Evolutionary conservation across 1,140 invertebrate species (phyloP), one percentile per base, ranked within the genome.

Genomic region (Drosophila tropicalis): DNA sequence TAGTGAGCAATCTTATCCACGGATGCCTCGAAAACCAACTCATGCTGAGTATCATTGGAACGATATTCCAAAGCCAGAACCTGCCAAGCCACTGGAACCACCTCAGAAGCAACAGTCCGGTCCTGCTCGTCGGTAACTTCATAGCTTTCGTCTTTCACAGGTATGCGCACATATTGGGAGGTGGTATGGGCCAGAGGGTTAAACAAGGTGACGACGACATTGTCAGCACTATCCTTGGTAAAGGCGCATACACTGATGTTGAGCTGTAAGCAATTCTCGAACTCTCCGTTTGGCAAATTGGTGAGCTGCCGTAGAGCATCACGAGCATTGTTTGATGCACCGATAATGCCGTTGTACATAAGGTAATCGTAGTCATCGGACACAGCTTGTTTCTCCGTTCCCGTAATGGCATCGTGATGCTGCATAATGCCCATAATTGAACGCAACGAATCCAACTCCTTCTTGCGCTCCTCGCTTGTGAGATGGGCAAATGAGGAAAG

Each of bases 321-420:
- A 0, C 76, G 51, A 3, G 76, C 70, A 5, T 70, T 87, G 4
- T 72, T 36, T 17, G 69, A 51, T 2, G 72, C 78, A 17, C 62
- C 56, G 6, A 78, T 17, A 4, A 91, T 75, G 15, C 75, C 85
- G 5, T 77, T 72, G 19, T 72, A 71, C 13, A 91, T 56, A 15
- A 91, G 57, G 4, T 85, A 77, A 71, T 91, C 95, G 92, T 99
- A 99, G 92, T 99, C 98, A 15, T 95, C 84, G 0, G 97, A 95
- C 0, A 99, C 98, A 66, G 96, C 94, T 92, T 98, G 95, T 84
- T 98, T 98, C 79, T 97, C 97, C 0, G 98, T 99, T 19, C 98
- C 98, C 0, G 96, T 96, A 1, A 96, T 94, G 1, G 96, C 96
- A 90, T 97, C 98, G 85, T 99, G 98, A 93, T 99, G 98, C 86